Evolutionary conservation across 1,140 invertebrate species (phyloP).

Genomic region (Saccostrea cuccullata): DNA sequence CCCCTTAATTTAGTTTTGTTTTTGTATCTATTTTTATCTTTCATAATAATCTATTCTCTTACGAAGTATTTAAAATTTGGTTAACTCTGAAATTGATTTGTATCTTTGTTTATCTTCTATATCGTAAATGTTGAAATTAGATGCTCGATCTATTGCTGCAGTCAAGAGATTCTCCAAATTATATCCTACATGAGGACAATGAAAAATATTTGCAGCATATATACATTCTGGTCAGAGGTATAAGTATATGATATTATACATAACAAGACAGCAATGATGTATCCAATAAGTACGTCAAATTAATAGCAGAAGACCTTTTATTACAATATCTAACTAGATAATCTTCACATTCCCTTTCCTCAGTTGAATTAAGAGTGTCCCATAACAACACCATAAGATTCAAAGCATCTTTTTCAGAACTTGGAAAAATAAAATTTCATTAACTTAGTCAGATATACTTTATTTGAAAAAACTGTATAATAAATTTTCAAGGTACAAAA

Average conservation of each 20-base stretch:
- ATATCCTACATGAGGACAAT: background rate
- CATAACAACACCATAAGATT: background rate
- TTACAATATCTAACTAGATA: background rate
- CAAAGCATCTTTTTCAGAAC: background rate
- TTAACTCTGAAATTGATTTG: too few relatives aligned
- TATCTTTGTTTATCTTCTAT: too few relatives aligned
- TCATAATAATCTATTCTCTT: too few relatives aligned
- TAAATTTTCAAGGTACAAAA: too few relatives aligned
- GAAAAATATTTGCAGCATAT: too few relatives aligned
- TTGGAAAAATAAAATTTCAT: background rate
- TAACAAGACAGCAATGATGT: background rate
- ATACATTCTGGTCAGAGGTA: too few relatives aligned
- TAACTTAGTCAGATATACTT: too few relatives aligned
- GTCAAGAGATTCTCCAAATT: background rate
- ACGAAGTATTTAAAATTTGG: too few relatives aligned
- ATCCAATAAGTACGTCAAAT: background rate
- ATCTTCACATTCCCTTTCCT: background rate
- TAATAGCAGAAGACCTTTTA: background rate
- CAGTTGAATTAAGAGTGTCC: background rate
- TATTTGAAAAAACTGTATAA: too few relatives aligned
- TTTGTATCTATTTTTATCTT: too few relatives aligned
- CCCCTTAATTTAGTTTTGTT: too few relatives aligned
- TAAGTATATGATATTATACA: too few relatives aligned
- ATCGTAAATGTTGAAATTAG: background rate
- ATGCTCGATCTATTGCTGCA: background rate